Evolutionary conservation across 2,888 invertebrate species (phyloP).

Genomic region (Agonum fuliginosum): DNA sequence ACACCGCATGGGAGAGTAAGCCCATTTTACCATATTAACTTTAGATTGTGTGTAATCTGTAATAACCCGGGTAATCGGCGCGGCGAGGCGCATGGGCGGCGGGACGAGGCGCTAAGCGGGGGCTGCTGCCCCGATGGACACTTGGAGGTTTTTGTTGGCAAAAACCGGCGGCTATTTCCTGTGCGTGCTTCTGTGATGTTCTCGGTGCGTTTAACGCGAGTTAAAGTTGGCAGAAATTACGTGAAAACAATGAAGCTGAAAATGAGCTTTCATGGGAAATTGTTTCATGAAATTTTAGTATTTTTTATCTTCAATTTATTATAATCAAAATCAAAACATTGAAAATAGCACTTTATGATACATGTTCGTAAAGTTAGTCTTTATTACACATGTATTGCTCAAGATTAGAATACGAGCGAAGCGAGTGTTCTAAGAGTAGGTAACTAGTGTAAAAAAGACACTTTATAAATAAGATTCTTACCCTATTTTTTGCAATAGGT

Average conservation of each 20-base stretch:
- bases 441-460: no score
- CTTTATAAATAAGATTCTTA: no score
- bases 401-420: no score
- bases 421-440: no score
- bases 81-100: slow-evolving; percentile 11
- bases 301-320: no score
- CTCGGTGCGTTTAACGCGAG: slow-evolving; percentile 53
- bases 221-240: slow-evolving; percentile 50
- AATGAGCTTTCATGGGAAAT: no score
- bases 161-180: slow-evolving; percentile 52
- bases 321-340: no score
- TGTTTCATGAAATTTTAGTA: no score
- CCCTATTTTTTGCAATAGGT: no score
- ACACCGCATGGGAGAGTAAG: slow-evolving; percentile 19
- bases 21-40: slow-evolving; percentile 51
- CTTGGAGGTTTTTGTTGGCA: slow-evolving; percentile 15
- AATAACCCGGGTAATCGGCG: slow-evolving; percentile 50
- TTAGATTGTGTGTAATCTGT: slow-evolving; percentile 57
- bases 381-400: no score
- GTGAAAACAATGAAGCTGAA: slow-evolving; percentile 46
- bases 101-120: neutral
- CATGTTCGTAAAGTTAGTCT: no score
- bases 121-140: slow-evolving; percentile 32
- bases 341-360: no score
- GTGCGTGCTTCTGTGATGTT: slow-evolving; percentile 55